These are phyloP conservation scores for Carcinoscorpius rotundicauda DNA, from an alignment of 1,140 invertebrate species.

Conservation along the genomic window DNA sequence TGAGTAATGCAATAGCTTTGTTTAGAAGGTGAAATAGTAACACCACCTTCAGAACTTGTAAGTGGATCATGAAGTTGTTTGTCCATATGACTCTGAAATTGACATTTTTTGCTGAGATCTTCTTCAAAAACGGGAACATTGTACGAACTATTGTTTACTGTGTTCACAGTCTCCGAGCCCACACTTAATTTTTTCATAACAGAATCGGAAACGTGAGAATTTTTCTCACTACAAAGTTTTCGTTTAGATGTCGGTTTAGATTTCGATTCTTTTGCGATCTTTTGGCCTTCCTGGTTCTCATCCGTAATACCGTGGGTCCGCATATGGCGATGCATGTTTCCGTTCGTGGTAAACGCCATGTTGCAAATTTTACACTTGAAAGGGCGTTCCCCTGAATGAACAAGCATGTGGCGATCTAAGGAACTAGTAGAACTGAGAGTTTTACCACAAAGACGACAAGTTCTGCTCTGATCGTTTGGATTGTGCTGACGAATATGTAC, in stretches of 20 bases:
- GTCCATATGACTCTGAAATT: background rate
- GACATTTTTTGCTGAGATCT: background rate
- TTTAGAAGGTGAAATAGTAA: background rate
- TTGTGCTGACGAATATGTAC: constrained; percentile 54
- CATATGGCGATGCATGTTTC: constrained; percentile 76
- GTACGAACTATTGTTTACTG: background rate
- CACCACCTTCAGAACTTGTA: too few relatives aligned
- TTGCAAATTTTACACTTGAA: constrained; percentile 65
- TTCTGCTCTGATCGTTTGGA: constrained; percentile 34
- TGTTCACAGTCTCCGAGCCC: background rate
- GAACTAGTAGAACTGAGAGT: constrained; percentile 60
- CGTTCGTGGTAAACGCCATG: constrained; percentile 73
- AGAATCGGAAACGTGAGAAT: background rate
- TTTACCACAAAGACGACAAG: constrained; percentile 41
- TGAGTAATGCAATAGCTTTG: background rate
- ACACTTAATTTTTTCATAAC: constrained; percentile 2
- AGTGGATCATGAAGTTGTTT: background rate
- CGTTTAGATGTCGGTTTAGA: background rate
- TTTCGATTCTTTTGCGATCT: background rate
- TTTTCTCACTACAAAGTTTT: background rate
- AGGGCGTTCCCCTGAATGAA: constrained; percentile 59
- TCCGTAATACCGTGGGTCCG: constrained; percentile 44
- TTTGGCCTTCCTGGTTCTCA: background rate
- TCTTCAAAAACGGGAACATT: background rate
- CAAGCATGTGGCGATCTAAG: constrained; percentile 56